Conservation (phyloP, 53 echinoderm and acorn worm species). For the Mesocentrotus franciscanus region DNA sequence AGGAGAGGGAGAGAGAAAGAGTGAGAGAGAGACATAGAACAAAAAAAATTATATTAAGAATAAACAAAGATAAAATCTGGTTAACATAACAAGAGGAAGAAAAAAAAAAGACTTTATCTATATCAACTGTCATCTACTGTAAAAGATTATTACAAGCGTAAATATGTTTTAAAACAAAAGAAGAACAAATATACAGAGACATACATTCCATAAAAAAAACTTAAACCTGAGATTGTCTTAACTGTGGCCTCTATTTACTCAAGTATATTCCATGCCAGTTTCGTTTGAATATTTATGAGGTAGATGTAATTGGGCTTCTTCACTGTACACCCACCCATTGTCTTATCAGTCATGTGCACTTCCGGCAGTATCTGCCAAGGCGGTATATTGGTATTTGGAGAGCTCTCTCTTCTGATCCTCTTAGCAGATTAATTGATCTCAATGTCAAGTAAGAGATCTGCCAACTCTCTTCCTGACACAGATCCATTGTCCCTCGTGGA, state of each 20-base stretch:
- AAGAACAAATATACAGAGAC: not conserved
- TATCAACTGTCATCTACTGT: too few relatives aligned
- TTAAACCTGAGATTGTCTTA: not conserved
- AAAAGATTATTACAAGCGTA: too few relatives aligned
- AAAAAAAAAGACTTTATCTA: not conserved
- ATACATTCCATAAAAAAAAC: not conserved
- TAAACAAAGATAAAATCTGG: not conserved
- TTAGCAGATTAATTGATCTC: slow-evolving; percentile 24
- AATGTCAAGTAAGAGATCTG: slow-evolving; percentile 17
- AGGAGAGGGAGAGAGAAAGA: not conserved
- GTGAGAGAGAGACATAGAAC: not conserved
- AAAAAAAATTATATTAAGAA: not conserved
- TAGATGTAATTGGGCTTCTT: not conserved
- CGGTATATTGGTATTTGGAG: not conserved
- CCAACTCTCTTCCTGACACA: not conserved
- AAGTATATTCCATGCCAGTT: not conserved
- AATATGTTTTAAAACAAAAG: not conserved
- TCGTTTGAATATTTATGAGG: not conserved
- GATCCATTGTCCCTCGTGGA: not conserved
- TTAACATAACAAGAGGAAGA: not conserved
- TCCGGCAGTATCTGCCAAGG: not conserved
- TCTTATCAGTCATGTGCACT: not conserved
- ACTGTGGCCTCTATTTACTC: not conserved
- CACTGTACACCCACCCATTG: slow-evolving; percentile 11
- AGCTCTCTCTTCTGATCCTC: not conserved